Evolutionary conservation across 2,797 vertebrate genomes (phyloP), one percentile per base, ranked within the genome.

Genomic region (Falco naumanni): DNA sequence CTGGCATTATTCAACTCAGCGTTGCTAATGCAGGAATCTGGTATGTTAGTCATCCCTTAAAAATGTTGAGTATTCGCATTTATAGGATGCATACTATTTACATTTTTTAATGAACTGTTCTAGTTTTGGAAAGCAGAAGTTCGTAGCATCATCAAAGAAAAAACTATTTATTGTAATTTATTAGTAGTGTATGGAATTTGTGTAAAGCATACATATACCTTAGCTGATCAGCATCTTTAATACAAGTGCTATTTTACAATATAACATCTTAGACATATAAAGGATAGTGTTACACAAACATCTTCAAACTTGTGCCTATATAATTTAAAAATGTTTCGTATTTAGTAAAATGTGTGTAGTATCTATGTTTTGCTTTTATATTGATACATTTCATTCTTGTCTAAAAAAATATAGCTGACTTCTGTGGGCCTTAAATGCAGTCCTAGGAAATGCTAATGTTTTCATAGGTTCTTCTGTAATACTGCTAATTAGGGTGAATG

Each of bases 1-100:
- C 97, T 99, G 94, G 99, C 99, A 0, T 98, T 99, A 60, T 99
- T 99, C 95, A 99, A 99, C 97, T 99, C 99, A 0, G 99, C 99
- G 0, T 98, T 99, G 61, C 98, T 99, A 64, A 99, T 99, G 99
- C 99, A 99, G 96, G 99, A 99, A 97, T 99, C 99, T 56, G 99
- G 99, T 99, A 98, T 94, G 99, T 98, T 89, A 61, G 11, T 71
- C 59, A 28, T 68, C 22, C 7, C 18, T 70, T 74, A 56, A 83
- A 47, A 34, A 25, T 63, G 25, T 6, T 57, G 6, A 65, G 2
- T 64, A 34, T 93, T 57, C 93, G 8, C 54, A 48, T 85, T 89
- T 95, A 63, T 21, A 48, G n/a, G 19, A 50, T 56, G 41, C 45
- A 39, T 33, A 4, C 11, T 50, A 6, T 11, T 79, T 57, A 12